A percentile compares a stretch with the other conserved stretches of the same genome.
phyloP scores from a whole-genome alignment of 2,113 vertebrate species.

The Protobothrops flavoviridis region DNA sequence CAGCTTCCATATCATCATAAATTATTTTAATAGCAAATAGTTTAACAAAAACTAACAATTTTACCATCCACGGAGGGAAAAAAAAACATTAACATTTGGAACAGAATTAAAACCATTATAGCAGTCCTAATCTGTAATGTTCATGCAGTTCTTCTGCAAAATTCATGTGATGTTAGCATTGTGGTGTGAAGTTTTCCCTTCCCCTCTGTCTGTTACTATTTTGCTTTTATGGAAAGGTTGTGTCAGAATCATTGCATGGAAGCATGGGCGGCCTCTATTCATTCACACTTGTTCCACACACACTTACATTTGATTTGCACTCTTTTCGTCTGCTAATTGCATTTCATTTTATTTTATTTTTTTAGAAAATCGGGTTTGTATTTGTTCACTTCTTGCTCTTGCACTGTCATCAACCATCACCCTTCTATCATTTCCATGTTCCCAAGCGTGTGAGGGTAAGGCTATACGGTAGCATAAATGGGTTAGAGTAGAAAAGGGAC shows the following conservation, averaged over 20 bases:
- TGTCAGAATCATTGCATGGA: neutral
- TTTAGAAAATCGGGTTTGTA: neutral
- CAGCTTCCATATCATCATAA: neutral
- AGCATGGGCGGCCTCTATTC: neutral
- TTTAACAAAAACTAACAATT: neutral
- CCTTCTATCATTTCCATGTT: neutral
- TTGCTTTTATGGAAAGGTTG: neutral
- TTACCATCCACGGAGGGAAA: neutral
- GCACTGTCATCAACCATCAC: neutral
- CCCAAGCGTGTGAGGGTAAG: neutral
- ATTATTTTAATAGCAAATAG: neutral
- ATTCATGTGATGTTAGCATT: neutral
- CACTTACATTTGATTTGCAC: neutral
- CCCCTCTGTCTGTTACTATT: neutral
- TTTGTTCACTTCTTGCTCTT: neutral
- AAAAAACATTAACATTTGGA: neutral
- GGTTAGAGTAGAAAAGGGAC: neutral
- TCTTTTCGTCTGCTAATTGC: neutral
- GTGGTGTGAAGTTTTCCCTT: neutral
- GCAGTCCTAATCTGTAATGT: neutral
- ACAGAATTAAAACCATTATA: neutral
- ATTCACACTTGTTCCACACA: conserved; percentile 4
- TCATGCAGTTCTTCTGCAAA: neutral
- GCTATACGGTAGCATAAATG: neutral
- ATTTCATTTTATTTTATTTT: neutral